These are phyloP conservation scores for Chloroceryle amazona DNA, from an alignment of 2,797 vertebrate genomes.

Conservation along the genomic window DNA sequence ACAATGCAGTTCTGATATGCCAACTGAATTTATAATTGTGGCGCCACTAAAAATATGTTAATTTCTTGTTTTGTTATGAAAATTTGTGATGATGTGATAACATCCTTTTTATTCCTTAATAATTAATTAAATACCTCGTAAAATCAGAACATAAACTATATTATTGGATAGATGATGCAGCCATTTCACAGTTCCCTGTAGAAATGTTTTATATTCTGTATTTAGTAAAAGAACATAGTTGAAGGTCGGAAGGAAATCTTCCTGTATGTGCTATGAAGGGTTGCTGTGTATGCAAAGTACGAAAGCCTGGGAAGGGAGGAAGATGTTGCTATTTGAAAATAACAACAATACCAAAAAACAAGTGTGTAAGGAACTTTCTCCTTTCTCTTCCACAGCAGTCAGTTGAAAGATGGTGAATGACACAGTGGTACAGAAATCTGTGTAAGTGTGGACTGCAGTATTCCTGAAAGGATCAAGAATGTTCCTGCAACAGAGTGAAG, in stretches of 20 bases:
- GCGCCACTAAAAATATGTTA: background rate
- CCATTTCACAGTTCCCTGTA: background rate
- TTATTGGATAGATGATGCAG: background rate
- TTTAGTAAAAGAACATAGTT: background rate
- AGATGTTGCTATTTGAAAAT: background rate
- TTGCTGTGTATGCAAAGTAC: background rate
- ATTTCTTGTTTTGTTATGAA: background rate
- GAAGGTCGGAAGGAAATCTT: background rate
- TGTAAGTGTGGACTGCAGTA: fast-evolving
- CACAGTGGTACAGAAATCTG: background rate
- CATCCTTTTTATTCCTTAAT: background rate
- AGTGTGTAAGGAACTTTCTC: background rate
- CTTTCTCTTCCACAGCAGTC: background rate
- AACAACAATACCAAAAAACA: background rate
- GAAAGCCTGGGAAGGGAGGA: background rate
- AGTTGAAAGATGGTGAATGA: background rate
- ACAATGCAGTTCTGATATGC: background rate
- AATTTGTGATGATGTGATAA: background rate
- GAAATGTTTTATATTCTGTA: background rate
- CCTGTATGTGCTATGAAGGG: fast-evolving
- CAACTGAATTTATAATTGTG: background rate
- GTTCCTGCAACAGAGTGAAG: background rate
- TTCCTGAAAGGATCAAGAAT: background rate
- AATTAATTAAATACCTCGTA: background rate
- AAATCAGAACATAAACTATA: background rate